Evolutionary conservation across 2,888 invertebrate genomes (phyloP).

Genomic region (Lasioglossum villosulum): DNA sequence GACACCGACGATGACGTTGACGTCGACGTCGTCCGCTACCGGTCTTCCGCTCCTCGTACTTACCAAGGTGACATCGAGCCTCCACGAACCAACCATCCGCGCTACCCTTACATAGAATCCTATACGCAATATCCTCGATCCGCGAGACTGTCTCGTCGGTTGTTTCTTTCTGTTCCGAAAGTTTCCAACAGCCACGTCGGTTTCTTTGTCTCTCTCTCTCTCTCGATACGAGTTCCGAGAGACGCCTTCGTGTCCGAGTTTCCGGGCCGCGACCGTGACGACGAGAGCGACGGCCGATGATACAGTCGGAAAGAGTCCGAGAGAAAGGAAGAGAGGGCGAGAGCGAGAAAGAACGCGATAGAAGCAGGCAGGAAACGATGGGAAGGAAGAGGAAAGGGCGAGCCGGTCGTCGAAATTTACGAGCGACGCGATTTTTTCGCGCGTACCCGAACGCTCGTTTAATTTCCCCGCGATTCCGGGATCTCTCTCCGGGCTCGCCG

Average conservation of each 20-base stretch:
- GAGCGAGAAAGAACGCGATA: neutral
- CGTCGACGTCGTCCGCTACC: constrained; percentile 18
- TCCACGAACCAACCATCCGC: neutral
- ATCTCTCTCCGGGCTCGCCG: constrained; percentile 36
- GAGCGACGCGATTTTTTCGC: constrained; percentile 59
- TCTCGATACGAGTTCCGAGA: neutral
- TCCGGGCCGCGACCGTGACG: constrained; percentile 42
- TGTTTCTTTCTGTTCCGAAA: neutral
- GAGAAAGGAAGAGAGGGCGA: neutral
- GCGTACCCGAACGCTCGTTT: constrained; percentile 46
- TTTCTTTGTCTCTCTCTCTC: neutral
- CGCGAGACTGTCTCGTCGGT: constrained; percentile 2
- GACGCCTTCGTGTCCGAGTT: constrained; percentile 44
- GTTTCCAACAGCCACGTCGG: neutral
- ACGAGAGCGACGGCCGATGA: constrained; percentile 11
- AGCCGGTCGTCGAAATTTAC: constrained; percentile 53
- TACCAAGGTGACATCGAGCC: constrained; percentile 21
- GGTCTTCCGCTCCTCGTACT: constrained; percentile 24
- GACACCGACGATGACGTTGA: constrained; percentile 27
- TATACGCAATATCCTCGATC: neutral
- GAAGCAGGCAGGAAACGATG: neutral
- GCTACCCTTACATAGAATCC: neutral
- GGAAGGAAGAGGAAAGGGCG: constrained; percentile 7
- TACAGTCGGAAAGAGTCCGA: neutral
- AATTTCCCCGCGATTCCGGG: constrained; percentile 55